Conservation (phyloP, 2,888 invertebrate species). For the Parnassius orleans region DNA sequence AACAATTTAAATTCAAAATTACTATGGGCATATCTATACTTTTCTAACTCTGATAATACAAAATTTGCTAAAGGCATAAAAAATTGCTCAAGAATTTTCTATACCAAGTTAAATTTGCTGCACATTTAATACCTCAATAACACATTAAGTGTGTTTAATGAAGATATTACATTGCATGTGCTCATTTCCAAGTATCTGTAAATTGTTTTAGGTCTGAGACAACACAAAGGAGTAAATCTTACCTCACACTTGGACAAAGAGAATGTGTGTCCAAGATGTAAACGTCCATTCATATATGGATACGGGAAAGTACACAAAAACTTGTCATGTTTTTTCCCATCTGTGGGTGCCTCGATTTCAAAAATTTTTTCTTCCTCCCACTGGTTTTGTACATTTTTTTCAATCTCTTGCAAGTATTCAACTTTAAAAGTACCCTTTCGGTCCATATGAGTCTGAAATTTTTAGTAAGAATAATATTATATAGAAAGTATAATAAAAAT, state of each 20-base stretch:
- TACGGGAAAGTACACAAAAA: conserved; percentile 97
- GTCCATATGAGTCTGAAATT: conserved; percentile 62
- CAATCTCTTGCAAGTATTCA: conserved; percentile 94
- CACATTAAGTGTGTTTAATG: too few relatives aligned
- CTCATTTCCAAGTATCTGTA: too few relatives aligned
- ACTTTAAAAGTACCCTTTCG: conserved; percentile 98
- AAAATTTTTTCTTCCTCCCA: conserved; percentile 92
- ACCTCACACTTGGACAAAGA: conserved; percentile 98
- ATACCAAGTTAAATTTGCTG: too few relatives aligned
- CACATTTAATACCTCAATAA: too few relatives aligned
- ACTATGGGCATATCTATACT: too few relatives aligned
- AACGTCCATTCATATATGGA: conserved; percentile 99
- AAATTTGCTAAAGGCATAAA: too few relatives aligned
- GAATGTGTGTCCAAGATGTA: conserved; percentile 99
- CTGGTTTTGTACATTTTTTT: conserved; percentile 89
- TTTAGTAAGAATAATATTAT: not conserved
- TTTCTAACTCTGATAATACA: too few relatives aligned
- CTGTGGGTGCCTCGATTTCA: conserved; percentile 89
- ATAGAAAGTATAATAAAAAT: not conserved
- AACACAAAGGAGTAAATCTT: conserved; percentile 36
- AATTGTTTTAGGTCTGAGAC: too few relatives aligned
- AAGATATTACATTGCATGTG: too few relatives aligned
- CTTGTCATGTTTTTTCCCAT: conserved; percentile 86
- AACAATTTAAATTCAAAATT: too few relatives aligned
- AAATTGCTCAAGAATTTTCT: too few relatives aligned